These are phyloP conservation scores for Drosophila mayri DNA, from an alignment of 1,140 invertebrate genomes.

Conservation along the genomic window DNA sequence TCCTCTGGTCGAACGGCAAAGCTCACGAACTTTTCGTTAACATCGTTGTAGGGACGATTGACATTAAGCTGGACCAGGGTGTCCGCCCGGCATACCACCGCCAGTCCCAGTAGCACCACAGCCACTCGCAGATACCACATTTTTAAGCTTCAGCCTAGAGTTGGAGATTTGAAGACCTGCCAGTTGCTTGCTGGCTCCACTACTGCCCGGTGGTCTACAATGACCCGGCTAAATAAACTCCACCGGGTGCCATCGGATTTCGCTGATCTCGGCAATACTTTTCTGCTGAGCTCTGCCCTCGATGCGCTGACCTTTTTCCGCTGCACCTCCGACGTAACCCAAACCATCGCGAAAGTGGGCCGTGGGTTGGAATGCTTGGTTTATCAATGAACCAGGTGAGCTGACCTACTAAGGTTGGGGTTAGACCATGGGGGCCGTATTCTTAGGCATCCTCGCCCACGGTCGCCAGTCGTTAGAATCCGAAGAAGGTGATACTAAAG, in stretches of 20 bases:
- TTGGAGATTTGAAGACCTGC: conserved; percentile 29
- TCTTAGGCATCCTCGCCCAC: conserved; percentile 13
- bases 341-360: conserved; percentile 54
- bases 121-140: conserved; percentile 41
- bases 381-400: conserved; percentile 66
- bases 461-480: conserved; percentile 30
- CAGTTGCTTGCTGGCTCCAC: conserved; percentile 42
- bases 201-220: conserved; percentile 51
- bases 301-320: conserved; percentile 72
- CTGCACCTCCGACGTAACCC: conserved; percentile 23
- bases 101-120: conserved; percentile 31
- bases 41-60: conserved; percentile 81
- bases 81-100: conserved; percentile 50
- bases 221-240: conserved; percentile 66
- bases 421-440: conserved; percentile 4
- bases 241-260: conserved; percentile 32
- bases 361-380: conserved; percentile 61
- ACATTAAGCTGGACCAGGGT: conserved; percentile 75
- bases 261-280: conserved; percentile 72
- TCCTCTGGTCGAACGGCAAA: conserved; percentile 77
- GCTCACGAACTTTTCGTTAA: conserved; percentile 81
- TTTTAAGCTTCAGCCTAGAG: neutral
- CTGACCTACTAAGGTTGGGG: conserved; percentile 58
- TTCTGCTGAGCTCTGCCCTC: conserved; percentile 77
- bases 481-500: neutral